Base-by-base conservation (phyloP, 2,888 invertebrate species). In the Microplitis manilae region DNA sequence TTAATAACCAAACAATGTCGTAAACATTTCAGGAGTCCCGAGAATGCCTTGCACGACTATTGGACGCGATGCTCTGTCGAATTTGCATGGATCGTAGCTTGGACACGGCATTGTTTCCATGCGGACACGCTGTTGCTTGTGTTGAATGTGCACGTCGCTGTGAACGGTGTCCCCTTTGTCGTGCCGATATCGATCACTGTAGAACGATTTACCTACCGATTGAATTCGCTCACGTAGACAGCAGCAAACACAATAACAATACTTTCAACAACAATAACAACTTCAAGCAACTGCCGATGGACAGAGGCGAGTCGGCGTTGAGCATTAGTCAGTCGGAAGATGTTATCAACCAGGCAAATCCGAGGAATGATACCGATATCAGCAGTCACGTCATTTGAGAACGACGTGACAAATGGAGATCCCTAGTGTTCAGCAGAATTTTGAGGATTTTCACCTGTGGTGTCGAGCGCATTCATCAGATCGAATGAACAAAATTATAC, bases 71-170 rank as follows among this genome's bases (percentile, higher is more conserved):
- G 91, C 94, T 95, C 68, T 97, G 97, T 89, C 94, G 95, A 87
- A 95, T 96, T 84, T 97, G 97, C 88, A 96, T 96, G 96, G 96
- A 97, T 91, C 92, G 92, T 73, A 93, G 94, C 77, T 94, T 97
- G 87, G 94, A 96, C 91, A 94, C 95, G 59, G 94, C 95, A 83
- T 94, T 97, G 90, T 94, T 95, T 90, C 97, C 97, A 1, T 97
- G 97, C 88, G 93, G 95, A n/a, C 97, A 97, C 90, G 95, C 96
- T 73, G 94, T 95, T 71, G 95, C 96, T 85, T 97, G 97, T 90
- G 90, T 91, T 61, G 91, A 92, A 30, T 97, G 97, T 88, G 96
- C 96, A 2, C 92, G 80, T 91, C 93, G 93, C 85, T 94, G 96
- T 87, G 92, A 93, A 78, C 92, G 93, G 77, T 96, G 96, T 88